Evolutionary conservation across 2,797 vertebrate genomes (phyloP), one percentile per base, ranked within the genome.

Genomic region (Sebastolobus altivelis): DNA sequence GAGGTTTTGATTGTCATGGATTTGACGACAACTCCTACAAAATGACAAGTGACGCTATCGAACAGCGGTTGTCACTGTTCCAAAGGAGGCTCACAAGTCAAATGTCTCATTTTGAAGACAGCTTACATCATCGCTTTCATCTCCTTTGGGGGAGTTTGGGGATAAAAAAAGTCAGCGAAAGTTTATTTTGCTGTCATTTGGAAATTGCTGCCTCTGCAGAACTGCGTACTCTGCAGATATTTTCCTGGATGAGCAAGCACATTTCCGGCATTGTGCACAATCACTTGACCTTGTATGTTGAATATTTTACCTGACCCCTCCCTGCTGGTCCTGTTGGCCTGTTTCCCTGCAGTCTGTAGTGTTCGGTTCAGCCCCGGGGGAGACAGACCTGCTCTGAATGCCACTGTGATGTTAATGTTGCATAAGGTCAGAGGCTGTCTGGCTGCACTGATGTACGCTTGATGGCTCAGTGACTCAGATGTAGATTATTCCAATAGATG

Each of bases 41-140:
- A 65, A 65, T 77, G 84, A 79, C 59, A 55, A 54, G 56, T 35
- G 69, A 72, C 2, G 1, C 68, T 20, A 55, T 68, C 4, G 43
- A 79, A 52, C 75, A 52, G 65, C 22, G 14, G 11, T 35, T 65
- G 74, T 65, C 81, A 55, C 67, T 18, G 43, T 43, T 80, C 66
- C 80, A 49, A 29, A 79, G 27, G 72, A 70, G 46, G 59, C 70
- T 77, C 40, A 35, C 16, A 3, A 69, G 27, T 76, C 35, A 65
- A 40, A 60, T 52, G 54, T 80, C 59, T 31, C 10, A 80, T 83
- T 78, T 8, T 70, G 75, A 73, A 75, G 86, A 85, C 83, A 40
- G 65, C 76, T 88, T 83, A 77, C 80, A 62, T 90, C 85, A 88
- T 79, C 62, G 0, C 60, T 75, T 81, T 80, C 65, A 65, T 38